Percentiles rank a stretch among this genome's conserved stretches.
Evolutionary conservation across 2,888 invertebrate genomes (phyloP).

Genomic region (Toxonevra muliebris): DNA sequence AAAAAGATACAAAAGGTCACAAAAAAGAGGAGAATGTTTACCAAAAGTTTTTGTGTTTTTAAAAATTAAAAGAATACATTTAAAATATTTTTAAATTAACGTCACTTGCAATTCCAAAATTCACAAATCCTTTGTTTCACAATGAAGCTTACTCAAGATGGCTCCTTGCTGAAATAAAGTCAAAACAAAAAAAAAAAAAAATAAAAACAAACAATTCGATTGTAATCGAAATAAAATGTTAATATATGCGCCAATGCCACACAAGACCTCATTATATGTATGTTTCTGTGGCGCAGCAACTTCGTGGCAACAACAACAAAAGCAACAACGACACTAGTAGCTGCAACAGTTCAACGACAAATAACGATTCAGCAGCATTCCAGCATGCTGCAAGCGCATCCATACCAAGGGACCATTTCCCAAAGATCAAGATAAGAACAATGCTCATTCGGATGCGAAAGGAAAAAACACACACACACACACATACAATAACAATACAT

Average conservation of each 20-base stretch:
- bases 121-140: too few species aligned
- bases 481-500: too few species aligned
- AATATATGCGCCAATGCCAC: slow-evolving; percentile 25
- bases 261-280: slow-evolving; percentile 22
- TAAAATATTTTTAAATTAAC: slow-evolving; percentile 28
- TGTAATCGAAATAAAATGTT: slow-evolving; percentile 32
- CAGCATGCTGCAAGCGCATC: too few species aligned
- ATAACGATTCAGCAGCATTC: too few species aligned
- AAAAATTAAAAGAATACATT: slow-evolving; percentile 32
- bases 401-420: too few species aligned
- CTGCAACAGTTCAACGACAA: slow-evolving; percentile 13
- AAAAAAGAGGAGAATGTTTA: too few species aligned
- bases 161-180: slow-evolving; percentile 6
- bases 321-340: slow-evolving; percentile 28
- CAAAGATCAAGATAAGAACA: too few species aligned
- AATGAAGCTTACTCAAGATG: slow-evolving; percentile 13
- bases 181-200: background rate
- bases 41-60: slow-evolving; percentile 28
- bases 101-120: background rate
- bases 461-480: too few species aligned
- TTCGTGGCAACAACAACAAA: slow-evolving; percentile 29
- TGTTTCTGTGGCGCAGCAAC: slow-evolving; percentile 11
- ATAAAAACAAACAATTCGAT: slow-evolving; percentile 21
- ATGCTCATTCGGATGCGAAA: too few species aligned
- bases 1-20: slow-evolving; percentile 27